A percentile compares a stretch with the other conserved stretches of the same genome.
Conservation (phyloP, 1,140 invertebrate genomes). For the Cepaea nemoralis region DNA sequence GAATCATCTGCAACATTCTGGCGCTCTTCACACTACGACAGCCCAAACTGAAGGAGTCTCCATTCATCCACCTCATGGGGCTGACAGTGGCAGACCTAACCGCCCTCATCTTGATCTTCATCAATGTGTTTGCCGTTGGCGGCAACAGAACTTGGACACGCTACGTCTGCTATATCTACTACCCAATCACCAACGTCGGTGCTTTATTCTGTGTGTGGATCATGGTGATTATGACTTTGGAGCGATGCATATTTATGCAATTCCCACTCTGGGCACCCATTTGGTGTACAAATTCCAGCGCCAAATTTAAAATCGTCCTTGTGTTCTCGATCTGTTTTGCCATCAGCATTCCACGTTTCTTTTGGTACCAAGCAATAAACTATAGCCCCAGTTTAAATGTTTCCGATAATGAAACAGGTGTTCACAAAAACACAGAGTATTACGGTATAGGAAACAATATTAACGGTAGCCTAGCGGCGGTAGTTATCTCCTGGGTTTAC, state of each 20-base stretch:
- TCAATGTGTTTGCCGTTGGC: not conserved
- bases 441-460: not conserved
- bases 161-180: conserved; percentile 2
- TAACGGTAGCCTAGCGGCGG: not conserved
- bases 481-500: conserved; percentile 15
- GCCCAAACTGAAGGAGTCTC: conserved; percentile 18
- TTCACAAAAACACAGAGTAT: not conserved
- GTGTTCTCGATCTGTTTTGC: conserved; percentile 3
- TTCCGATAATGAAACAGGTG: not conserved
- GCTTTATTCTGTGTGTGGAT: not conserved
- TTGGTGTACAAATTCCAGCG: conserved; percentile 4
- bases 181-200: conserved; percentile 6
- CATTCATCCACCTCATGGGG: conserved; percentile 5
- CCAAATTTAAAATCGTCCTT: not conserved
- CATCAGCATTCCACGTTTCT: conserved; percentile 19
- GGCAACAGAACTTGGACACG: not conserved
- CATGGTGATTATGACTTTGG: conserved; percentile 22
- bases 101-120: conserved; percentile 11
- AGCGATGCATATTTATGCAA: conserved; percentile 30
- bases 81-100: conserved; percentile 11
- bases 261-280: conserved; percentile 16
- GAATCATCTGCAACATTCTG: conserved; percentile 32
- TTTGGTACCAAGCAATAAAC: conserved; percentile 26
- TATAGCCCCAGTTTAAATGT: not conserved
- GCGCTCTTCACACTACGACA: conserved; percentile 18